Evolutionary conservation across 2,888 invertebrate genomes (phyloP).

Genomic region (Nymphalis polychloros): DNA sequence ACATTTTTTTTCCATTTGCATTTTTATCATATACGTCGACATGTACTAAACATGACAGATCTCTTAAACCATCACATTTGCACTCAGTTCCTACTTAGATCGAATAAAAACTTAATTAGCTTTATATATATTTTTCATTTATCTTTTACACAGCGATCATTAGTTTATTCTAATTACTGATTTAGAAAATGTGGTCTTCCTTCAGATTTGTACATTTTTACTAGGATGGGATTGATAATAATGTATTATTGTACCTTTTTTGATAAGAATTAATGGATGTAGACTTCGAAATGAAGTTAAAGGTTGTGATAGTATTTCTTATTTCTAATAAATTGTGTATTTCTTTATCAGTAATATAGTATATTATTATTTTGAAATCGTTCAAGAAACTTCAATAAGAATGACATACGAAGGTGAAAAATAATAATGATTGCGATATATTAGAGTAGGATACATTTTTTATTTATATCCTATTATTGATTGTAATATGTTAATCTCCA

Average conservation of each 20-base stretch:
- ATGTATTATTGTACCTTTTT: slow-evolving; percentile 21
- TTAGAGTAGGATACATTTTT: slow-evolving; percentile 20
- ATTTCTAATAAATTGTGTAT: slow-evolving; percentile 15
- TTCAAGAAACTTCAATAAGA: slow-evolving; percentile 5
- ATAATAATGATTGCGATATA: slow-evolving; percentile 14
- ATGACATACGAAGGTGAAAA: slow-evolving; percentile 9
- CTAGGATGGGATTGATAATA: slow-evolving; percentile 45
- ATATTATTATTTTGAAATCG: slow-evolving; percentile 7
- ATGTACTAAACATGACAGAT: slow-evolving; percentile 54
- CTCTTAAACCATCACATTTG: slow-evolving; percentile 69
- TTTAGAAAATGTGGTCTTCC: slow-evolving; percentile 69
- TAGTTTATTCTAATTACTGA: slow-evolving; percentile 40
- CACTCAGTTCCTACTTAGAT: slow-evolving; percentile 81
- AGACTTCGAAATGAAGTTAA: slow-evolving; percentile 42
- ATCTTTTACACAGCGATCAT: slow-evolving; percentile 48
- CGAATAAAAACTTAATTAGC: slow-evolving; percentile 69
- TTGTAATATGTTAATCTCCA: slow-evolving; percentile 35
- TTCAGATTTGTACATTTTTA: slow-evolving; percentile 49
- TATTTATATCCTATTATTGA: slow-evolving; percentile 49
- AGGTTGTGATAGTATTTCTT: slow-evolving; percentile 33
- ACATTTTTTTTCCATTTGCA: slow-evolving; percentile 61
- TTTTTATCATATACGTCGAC: slow-evolving; percentile 56
- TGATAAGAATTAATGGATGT: slow-evolving; percentile 47
- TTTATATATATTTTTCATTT: slow-evolving; percentile 53
- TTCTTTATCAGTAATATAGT: slow-evolving; percentile 12